Conservation (phyloP, 2,888 invertebrate genomes). For the Cantharis rustica region DNA sequence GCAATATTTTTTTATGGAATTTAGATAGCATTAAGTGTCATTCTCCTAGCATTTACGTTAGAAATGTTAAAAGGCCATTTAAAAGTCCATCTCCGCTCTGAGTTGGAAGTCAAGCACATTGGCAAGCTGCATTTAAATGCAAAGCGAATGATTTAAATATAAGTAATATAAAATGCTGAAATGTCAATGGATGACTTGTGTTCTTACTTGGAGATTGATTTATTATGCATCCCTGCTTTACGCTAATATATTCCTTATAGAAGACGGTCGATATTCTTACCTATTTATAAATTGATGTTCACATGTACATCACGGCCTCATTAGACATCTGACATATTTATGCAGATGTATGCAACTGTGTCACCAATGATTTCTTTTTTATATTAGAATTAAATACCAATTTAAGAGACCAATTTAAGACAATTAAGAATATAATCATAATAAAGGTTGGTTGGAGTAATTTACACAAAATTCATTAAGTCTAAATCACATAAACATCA, state of each 20-base stretch:
- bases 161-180: conserved; percentile 48
- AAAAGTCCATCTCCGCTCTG: conserved; percentile 53
- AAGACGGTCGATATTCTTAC: conserved; percentile 19
- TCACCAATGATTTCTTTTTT: background rate
- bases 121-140: conserved; percentile 52
- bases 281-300: conserved; percentile 14
- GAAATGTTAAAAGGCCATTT: conserved; percentile 49
- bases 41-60: conserved; percentile 45
- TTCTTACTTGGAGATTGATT: conserved; percentile 40
- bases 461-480: background rate
- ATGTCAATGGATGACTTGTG: conserved; percentile 39
- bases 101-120: conserved; percentile 46
- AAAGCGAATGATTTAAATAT: conserved; percentile 52
- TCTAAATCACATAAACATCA: background rate
- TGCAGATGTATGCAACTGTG: background rate
- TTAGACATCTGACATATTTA: conserved; percentile 17
- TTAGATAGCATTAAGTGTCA: conserved; percentile 38
- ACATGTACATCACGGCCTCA: conserved; percentile 19
- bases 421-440: background rate
- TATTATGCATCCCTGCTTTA: conserved; percentile 37
- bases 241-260: conserved; percentile 24
- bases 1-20: conserved; percentile 22
- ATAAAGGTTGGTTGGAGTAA: background rate
- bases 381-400: background rate
- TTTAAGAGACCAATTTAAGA: no score